Evolutionary conservation across 2,888 invertebrate species (phyloP).

Genomic region (Lamellibrachia satsuma): DNA sequence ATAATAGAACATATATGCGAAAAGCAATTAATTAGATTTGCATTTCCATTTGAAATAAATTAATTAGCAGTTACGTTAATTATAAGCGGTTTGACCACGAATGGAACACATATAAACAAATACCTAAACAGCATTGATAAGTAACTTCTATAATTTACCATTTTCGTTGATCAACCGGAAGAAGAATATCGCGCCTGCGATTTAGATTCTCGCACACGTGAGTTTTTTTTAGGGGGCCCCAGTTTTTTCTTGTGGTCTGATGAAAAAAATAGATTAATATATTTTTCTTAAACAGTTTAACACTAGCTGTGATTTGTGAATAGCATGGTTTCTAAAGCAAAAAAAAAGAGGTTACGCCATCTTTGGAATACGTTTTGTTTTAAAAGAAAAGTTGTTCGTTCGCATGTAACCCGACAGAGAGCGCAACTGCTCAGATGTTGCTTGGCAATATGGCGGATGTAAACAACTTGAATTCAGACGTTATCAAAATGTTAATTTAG

Average conservation of each 20-base stretch:
- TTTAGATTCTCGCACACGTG: too few species aligned
- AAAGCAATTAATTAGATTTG: background rate
- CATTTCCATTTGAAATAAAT: background rate
- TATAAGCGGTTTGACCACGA: background rate
- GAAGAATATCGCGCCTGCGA: background rate
- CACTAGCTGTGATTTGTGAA: too few species aligned
- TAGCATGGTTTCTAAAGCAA: too few species aligned
- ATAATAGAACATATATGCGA: background rate
- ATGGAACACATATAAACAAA: background rate
- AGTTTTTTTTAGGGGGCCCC: too few species aligned
- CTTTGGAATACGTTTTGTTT: too few species aligned
- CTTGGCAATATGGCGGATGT: constrained; percentile 17
- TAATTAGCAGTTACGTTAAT: background rate
- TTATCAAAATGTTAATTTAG: background rate
- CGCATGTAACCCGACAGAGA: background rate
- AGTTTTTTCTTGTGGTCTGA: background rate
- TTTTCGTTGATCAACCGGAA: constrained; percentile 1
- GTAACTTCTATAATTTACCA: background rate
- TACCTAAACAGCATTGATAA: background rate
- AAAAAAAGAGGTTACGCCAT: too few species aligned
- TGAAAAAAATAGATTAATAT: background rate
- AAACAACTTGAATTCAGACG: background rate
- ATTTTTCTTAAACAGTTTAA: too few species aligned
- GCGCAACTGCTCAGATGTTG: background rate
- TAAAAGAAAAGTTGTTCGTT: background rate